Conservation (phyloP, 2,888 invertebrate species). For the Nomada goodeniana region DNA sequence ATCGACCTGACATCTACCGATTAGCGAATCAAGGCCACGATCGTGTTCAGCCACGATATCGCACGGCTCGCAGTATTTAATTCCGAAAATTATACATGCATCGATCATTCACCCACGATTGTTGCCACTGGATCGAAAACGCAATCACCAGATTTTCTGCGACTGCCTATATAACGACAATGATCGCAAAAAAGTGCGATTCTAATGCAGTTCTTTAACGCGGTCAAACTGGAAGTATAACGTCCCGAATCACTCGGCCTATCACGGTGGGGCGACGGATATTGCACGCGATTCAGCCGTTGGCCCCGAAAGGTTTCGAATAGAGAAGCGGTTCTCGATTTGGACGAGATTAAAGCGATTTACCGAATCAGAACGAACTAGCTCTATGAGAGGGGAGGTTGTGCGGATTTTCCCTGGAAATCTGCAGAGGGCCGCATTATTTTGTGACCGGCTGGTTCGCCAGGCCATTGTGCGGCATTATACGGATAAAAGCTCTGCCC, state of each 20-base stretch:
- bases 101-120: too few species aligned
- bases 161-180: background rate
- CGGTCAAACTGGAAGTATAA: slow-evolving; percentile 37
- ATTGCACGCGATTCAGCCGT: slow-evolving; percentile 63
- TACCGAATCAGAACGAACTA: slow-evolving; percentile 70
- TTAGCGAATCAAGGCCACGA: too few species aligned
- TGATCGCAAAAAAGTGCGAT: background rate
- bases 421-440: slow-evolving; percentile 73
- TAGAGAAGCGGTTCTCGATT: slow-evolving; percentile 67
- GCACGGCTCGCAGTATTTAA: too few species aligned
- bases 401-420: slow-evolving; percentile 69
- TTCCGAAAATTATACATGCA: too few species aligned
- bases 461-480: slow-evolving; percentile 74
- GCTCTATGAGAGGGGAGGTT: slow-evolving; percentile 63
- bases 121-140: too few species aligned
- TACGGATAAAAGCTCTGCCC: slow-evolving; percentile 74
- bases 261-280: slow-evolving; percentile 53
- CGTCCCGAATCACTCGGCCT: slow-evolving; percentile 38
- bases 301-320: slow-evolving; percentile 63
- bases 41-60: too few species aligned
- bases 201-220: slow-evolving; percentile 30
- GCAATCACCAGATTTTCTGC: background rate
- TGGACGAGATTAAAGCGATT: slow-evolving; percentile 72
- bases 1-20: too few species aligned
- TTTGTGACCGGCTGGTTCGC: slow-evolving; percentile 74